phyloP scores from a whole-genome alignment of 2,888 invertebrate species.

The Tortricodes alternella region DNA sequence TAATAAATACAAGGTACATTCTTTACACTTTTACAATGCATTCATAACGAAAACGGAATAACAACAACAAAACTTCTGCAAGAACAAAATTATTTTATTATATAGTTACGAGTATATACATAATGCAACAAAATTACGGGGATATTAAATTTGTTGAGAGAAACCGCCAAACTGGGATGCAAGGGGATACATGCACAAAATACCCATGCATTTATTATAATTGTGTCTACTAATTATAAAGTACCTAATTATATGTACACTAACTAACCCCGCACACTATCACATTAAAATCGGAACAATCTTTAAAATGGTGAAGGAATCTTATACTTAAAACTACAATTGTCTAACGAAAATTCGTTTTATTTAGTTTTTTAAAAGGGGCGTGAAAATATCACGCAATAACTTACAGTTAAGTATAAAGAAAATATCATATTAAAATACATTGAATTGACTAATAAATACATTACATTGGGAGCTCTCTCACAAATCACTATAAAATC shows the following conservation, averaged over 20 bases:
- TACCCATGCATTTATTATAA: conserved; percentile 62
- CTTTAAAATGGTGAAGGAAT: conserved; percentile 23
- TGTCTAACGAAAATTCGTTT: background rate
- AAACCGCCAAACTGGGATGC: conserved; percentile 17
- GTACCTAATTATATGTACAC: conserved; percentile 62
- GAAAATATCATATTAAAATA: too few species aligned
- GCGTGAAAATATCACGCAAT: too few species aligned
- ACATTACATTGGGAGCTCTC: conserved; percentile 7
- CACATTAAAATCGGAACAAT: conserved; percentile 24
- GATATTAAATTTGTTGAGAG: background rate
- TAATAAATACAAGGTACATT: conserved; percentile 60
- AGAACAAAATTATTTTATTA: conserved; percentile 37
- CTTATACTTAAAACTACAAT: background rate
- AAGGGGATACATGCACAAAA: conserved; percentile 53
- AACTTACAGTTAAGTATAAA: too few species aligned
- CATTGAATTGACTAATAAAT: background rate
- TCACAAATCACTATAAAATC: conserved; percentile 24
- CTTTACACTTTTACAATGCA: conserved; percentile 59
- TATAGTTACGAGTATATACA: conserved; percentile 7
- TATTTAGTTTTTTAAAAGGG: too few species aligned
- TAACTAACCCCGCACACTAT: conserved; percentile 40
- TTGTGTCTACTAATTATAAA: conserved; percentile 45
- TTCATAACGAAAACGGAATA: conserved; percentile 47
- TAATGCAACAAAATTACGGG: conserved; percentile 4
- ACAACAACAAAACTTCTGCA: conserved; percentile 40